Percentiles rank a stretch among this genome's conserved stretches.
Evolutionary conservation across 2,113 vertebrate species (phyloP).

Genomic region (Phainopepla nitens): DNA sequence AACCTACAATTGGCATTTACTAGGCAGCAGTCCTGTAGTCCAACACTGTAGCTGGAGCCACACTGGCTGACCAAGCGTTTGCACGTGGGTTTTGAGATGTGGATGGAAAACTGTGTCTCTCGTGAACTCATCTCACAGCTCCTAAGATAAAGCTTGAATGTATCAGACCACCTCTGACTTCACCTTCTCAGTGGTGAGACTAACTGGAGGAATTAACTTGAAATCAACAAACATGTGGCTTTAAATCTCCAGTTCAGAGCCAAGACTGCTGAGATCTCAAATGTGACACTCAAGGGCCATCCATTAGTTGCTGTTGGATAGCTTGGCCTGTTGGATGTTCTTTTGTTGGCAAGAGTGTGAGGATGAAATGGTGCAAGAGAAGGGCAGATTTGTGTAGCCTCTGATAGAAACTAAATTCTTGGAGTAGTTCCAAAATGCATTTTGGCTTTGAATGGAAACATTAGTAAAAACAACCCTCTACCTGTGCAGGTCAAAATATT

Average conservation of each 20-base stretch:
- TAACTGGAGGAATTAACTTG: background rate
- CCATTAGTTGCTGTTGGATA: background rate
- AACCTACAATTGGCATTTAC: background rate
- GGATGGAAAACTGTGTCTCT: background rate
- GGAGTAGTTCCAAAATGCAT: background rate
- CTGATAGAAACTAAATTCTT: background rate
- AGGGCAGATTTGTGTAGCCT: background rate
- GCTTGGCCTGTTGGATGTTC: background rate
- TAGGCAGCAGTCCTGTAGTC: constrained; percentile 11
- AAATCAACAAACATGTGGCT: background rate
- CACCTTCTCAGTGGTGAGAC: background rate
- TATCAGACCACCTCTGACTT: background rate
- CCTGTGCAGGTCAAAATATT: background rate
- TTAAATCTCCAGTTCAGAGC: background rate
- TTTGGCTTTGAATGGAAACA: background rate
- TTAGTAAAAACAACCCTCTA: background rate
- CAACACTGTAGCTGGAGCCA: background rate
- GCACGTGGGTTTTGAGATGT: background rate
- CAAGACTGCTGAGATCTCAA: background rate
- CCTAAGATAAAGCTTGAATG: background rate
- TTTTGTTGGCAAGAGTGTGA: background rate
- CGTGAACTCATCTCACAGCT: background rate
- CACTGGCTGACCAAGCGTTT: background rate
- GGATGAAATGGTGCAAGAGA: background rate
- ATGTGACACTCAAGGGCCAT: background rate